Base-by-base conservation (phyloP, 2,888 invertebrate genomes). In the Cheilosia variabilis region DNA sequence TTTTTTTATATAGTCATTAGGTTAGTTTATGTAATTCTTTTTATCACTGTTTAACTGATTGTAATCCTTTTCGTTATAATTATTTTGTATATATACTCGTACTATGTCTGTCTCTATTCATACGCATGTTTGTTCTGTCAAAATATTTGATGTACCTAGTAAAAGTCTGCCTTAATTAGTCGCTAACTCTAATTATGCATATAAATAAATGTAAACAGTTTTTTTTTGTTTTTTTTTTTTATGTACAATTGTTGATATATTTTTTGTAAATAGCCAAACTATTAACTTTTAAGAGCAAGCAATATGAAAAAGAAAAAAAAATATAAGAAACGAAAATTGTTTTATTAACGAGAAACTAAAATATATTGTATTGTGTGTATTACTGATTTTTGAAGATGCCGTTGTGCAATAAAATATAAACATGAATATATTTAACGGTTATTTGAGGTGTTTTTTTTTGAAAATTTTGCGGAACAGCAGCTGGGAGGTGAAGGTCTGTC, bases 141-240 rank as follows among this genome's bases (percentile, higher is more conserved):
- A 68, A 53, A 69, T 43, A 47, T 45, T 75, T 65, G 47, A 63
- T 65, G 75, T 80, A 84, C 84, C 75, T 80, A 80, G 69, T 80
- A 84, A 84, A 84, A 84, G 84, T 84, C 84, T 84, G 84, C 75
- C 80, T 65, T 84, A 76, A 80, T 80, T 80, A 84, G 84, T 84
- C 84, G 80, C 63, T 84, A 80, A 75, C 45, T 80, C 34, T 84
- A 79, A 75, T 75, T 45, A 37, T 37, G 37, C 37, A 37, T 27
- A 43, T 17, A 53, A 52, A 37, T 37, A 43, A 52, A 52, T 50
- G n/a, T 27, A 58, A 6, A 31, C 13, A 13, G 4, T 13, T 37
- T 37, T 27, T 19, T 66, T 57, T 13, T 41, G 4, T 13, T 37
- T 37, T 27, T 19, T 66, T 57, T 13, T 41, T 66, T 53, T 62